Evolutionary conservation across 2,797 vertebrate species (phyloP).

Genomic region (Macroramphosus scolopax): DNA sequence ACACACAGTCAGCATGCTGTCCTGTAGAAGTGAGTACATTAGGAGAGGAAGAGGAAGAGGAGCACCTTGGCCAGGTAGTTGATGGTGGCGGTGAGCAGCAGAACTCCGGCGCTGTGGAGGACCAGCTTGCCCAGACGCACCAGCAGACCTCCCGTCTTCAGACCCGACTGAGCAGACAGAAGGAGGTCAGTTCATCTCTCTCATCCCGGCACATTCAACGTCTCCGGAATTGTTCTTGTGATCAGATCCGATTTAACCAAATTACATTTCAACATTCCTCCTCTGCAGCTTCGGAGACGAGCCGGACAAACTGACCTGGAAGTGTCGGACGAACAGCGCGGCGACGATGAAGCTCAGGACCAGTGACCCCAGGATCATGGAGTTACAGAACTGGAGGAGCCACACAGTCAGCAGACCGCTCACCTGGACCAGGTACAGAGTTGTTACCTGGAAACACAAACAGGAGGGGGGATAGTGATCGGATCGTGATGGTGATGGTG

Average conservation of each 20-base stretch:
- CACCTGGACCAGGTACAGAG: conserved; percentile 87
- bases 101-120: conserved; percentile 82
- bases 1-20: conserved; percentile 21
- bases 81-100: conserved; percentile 83
- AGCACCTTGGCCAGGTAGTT: conserved; percentile 90
- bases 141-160: conserved; percentile 83
- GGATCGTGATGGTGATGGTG: neutral
- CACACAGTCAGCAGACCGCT: conserved; percentile 86
- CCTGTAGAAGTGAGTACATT: conserved; percentile 19
- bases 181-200: neutral
- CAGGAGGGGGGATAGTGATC: too few species aligned
- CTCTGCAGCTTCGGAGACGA: conserved; percentile 17
- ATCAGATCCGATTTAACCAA: conserved; percentile 39
- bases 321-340: conserved; percentile 82
- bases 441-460: conserved; percentile 74
- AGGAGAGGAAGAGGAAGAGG: conserved; percentile 5
- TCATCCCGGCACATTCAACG: conserved; percentile 32
- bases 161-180: conserved; percentile 77
- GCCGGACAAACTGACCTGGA: conserved; percentile 79
- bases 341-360: conserved; percentile 91
- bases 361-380: conserved; percentile 94
- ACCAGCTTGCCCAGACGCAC: conserved; percentile 83
- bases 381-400: conserved; percentile 94
- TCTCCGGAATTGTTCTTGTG: conserved; percentile 31
- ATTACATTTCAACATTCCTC: conserved; percentile 31